These are phyloP conservation scores for Molothrus aeneus DNA, from an alignment of 2,797 vertebrate species.

Conservation along the genomic window DNA sequence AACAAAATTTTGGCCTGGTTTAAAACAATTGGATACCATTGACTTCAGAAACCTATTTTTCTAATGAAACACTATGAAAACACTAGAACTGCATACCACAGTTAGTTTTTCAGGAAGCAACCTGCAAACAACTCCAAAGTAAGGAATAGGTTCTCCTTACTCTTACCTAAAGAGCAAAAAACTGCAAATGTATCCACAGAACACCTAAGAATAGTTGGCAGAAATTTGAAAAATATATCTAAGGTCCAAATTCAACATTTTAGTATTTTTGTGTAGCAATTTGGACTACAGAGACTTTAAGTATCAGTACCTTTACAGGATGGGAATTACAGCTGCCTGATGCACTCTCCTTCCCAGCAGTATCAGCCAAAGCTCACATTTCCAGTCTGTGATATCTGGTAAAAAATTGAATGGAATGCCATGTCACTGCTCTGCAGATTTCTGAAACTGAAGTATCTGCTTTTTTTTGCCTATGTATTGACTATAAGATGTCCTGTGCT, in stretches of 20 bases:
- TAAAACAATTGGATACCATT: background rate
- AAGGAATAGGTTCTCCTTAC: background rate
- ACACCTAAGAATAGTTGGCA: background rate
- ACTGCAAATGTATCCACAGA: background rate
- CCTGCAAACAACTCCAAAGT: background rate
- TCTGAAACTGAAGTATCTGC: constrained; percentile 30
- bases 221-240: background rate
- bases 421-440: constrained; percentile 66
- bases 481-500: background rate
- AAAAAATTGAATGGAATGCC: constrained; percentile 72
- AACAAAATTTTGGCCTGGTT: background rate
- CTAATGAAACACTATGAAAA: background rate
- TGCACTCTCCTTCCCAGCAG: constrained; percentile 66
- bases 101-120: background rate
- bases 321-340: constrained; percentile 69
- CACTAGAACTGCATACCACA: background rate
- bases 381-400: constrained; percentile 71
- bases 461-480: background rate
- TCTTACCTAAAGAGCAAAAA: background rate
- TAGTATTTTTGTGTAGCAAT: constrained; percentile 22
- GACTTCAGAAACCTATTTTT: background rate
- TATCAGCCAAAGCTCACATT: constrained; percentile 70
- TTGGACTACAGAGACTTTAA: constrained; percentile 68
- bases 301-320: constrained; percentile 64
- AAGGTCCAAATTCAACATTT: constrained; percentile 34